Conservation (phyloP, 2,797 vertebrate genomes). For the Centropyge bicolor region DNA sequence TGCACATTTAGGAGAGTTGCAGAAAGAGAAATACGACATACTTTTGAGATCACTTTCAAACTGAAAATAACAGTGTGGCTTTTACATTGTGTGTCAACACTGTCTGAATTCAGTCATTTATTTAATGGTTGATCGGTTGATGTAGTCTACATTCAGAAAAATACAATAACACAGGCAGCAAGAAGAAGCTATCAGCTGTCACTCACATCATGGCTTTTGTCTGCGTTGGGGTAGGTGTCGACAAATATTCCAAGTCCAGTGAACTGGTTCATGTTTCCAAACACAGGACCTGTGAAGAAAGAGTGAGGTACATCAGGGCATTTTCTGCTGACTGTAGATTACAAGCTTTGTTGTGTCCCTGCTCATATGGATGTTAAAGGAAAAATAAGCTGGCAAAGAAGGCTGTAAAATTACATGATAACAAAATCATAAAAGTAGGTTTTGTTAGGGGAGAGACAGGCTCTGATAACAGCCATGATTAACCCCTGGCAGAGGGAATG, state of each 20-base stretch:
- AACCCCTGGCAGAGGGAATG: too few species aligned
- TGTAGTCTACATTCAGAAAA: not conserved
- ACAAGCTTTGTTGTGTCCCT: not conserved
- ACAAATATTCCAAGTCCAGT: conserved; percentile 93
- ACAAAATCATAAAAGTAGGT: not conserved
- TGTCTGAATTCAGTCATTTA: not conserved
- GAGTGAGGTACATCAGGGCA: not conserved
- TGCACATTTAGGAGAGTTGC: conserved; percentile 31
- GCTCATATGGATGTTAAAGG: not conserved
- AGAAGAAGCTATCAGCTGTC: not conserved
- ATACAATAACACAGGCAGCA: too few species aligned
- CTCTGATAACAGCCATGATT: too few species aligned
- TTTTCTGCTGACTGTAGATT: not conserved
- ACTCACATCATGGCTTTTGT: conserved; percentile 93
- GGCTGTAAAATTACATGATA: not conserved
- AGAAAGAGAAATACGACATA: conserved; percentile 35
- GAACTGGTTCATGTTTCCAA: conserved; percentile 94
- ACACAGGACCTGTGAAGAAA: conserved; percentile 89
- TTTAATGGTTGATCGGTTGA: too few species aligned
- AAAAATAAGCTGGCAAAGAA: not conserved
- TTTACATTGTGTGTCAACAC: not conserved
- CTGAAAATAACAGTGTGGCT: not conserved
- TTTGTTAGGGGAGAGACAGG: too few species aligned
- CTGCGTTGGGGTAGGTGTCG: conserved; percentile 96
- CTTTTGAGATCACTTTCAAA: not conserved